Conservation (phyloP, 2,797 vertebrate species). For the Sebastes kiyomatsui region DNA sequence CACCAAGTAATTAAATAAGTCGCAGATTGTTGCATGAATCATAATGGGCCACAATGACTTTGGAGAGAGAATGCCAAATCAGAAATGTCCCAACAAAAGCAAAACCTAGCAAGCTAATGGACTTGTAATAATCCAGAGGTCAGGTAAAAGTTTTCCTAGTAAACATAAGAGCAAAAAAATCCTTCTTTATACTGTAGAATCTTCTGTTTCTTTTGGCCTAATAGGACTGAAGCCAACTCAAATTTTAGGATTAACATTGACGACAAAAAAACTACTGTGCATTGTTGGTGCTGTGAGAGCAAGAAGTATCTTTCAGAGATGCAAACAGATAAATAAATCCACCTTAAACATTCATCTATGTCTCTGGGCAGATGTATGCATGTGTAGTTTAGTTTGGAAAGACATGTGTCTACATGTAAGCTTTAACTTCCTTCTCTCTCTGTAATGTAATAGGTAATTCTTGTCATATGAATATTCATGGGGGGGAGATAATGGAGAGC, state of each 20-base stretch:
- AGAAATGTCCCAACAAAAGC: not conserved
- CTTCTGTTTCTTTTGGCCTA: not conserved
- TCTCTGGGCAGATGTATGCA: not conserved
- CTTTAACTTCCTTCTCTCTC: not conserved
- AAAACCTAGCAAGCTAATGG: not conserved
- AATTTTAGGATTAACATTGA: not conserved
- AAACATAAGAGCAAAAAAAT: not conserved
- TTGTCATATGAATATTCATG: slow-evolving; percentile 2
- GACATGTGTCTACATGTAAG: not conserved
- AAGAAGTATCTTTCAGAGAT: not conserved
- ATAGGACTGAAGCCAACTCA: not conserved
- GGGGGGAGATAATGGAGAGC: not conserved
- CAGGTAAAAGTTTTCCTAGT: not conserved
- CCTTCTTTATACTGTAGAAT: not conserved
- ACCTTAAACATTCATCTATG: not conserved
- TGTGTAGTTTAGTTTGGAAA: not conserved
- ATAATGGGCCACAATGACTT: not conserved
- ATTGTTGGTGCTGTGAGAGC: not conserved
- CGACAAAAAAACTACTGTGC: not conserved
- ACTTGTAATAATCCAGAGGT: not conserved
- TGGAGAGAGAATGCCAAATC: not conserved
- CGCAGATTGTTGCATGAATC: not conserved
- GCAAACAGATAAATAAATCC: not conserved
- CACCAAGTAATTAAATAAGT: not conserved
- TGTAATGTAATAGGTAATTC: not conserved